Evolutionary conservation across 2,797 vertebrate genomes (phyloP), one percentile per base, ranked within the genome.

Genomic region (Astyanax mexicanus): DNA sequence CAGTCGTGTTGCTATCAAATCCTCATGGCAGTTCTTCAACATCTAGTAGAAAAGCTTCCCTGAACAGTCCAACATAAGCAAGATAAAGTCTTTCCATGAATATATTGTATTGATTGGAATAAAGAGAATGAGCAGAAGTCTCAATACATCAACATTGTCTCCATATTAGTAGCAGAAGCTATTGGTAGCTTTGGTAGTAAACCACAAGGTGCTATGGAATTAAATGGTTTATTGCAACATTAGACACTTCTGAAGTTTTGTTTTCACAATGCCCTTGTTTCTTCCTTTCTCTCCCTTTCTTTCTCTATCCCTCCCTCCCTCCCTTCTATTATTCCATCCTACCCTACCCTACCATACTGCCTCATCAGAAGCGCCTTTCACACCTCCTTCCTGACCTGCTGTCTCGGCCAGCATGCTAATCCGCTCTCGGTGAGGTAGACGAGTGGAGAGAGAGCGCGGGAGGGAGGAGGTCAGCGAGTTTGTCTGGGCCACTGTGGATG

Each of bases 381-480:
- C 66, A 69, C 66, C 74, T 76, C 66, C 74, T 76, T 44, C 74
- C 44, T 23, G 42, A 65, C 40, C 62, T 65, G 62, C 38, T 65
- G 42, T 45, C 42, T 38, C 37, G 65, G 38, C 42, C 68, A 27
- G 27, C 51, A 75, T 77, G 75, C 71, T 78, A 74, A 80, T 75
- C 23, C 65, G 38, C 5, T 64, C 67, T 40, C 37, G 35, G 47
- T 74, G 51, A 71, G 75, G 60, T 52, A 40, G 72, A 83, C 27
- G 74, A 37, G 74, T 69, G 15, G 61, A 52, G 55, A 60, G 62
- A 72, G 66, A 44, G 72, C 13, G 38, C 29, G 58, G 61, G 57
- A 58, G 58, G 29, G 67, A 55, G 44, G 58, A 76, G 82, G 78
- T 84, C 77, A 73, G 75, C 1, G 69, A 76, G 78, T 80, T 80